These are phyloP conservation scores for Cossypha polioptera DNA, from an alignment of 2,797 vertebrate species.

Conservation along the genomic window DNA sequence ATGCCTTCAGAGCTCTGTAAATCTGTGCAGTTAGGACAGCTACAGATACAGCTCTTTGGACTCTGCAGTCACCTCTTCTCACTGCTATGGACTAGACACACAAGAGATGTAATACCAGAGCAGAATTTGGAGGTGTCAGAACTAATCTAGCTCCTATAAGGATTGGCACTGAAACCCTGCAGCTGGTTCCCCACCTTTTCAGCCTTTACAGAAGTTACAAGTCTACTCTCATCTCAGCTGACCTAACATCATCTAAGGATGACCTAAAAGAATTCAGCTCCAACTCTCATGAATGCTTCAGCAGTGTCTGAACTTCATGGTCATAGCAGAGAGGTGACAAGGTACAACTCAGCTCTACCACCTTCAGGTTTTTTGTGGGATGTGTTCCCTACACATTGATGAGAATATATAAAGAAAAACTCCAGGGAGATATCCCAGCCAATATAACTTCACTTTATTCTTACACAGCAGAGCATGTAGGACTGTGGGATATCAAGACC, in stretches of 20 bases:
- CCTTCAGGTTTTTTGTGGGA: neutral
- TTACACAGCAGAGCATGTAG: neutral
- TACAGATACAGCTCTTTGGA: neutral
- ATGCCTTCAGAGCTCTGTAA: neutral
- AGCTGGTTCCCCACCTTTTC: neutral
- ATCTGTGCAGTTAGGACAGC: neutral
- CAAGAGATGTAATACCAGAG: rapidly evolving
- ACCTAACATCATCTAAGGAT: neutral
- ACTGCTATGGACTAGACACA: neutral
- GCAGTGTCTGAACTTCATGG: neutral
- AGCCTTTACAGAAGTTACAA: neutral
- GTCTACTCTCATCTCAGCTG: neutral
- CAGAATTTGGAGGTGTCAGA: neutral
- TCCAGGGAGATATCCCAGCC: neutral
- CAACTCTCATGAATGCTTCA: rapidly evolving
- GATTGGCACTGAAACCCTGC: neutral
- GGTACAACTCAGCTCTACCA: neutral
- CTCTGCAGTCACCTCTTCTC: neutral
- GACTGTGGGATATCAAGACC: neutral
- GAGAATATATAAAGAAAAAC: neutral
- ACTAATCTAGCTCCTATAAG: neutral
- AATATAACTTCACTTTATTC: neutral
- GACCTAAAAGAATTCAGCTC: neutral
- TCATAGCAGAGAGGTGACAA: neutral
- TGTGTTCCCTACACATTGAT: neutral